Conservation (phyloP, 2,797 vertebrate genomes). For the Nannoperca obscura region DNA sequence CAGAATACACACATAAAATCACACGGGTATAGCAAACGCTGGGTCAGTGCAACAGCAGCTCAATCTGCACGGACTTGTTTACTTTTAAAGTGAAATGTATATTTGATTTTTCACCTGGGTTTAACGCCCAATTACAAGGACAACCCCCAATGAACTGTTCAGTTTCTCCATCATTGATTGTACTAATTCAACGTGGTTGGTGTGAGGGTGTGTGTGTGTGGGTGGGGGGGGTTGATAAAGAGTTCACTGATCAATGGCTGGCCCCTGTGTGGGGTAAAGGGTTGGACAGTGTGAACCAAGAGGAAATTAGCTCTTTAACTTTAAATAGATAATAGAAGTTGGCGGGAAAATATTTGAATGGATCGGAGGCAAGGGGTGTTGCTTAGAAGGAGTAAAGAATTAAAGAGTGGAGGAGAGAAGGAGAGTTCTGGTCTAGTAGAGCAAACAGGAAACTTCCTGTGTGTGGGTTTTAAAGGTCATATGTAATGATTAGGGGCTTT, state of each 20-base stretch:
- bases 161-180: slow-evolving; percentile 17
- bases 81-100: background rate
- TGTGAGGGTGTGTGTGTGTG: background rate
- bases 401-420: background rate
- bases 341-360: background rate
- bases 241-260: background rate
- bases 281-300: background rate
- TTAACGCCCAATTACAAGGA: background rate
- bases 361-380: background rate
- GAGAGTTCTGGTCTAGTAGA: background rate
- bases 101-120: background rate
- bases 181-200: background rate
- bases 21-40: background rate
- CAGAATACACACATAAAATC: slow-evolving; percentile 38
- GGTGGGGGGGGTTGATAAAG: slow-evolving; percentile 24
- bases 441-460: background rate
- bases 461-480: slow-evolving; percentile 7
- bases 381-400: background rate
- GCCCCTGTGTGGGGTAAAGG: background rate
- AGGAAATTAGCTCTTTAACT: slow-evolving; percentile 1
- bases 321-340: background rate
- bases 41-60: slow-evolving; percentile 1
- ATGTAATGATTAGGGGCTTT: background rate
- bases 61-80: background rate
- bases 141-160: background rate